phyloP scores from a whole-genome alignment of 2,113 vertebrate species.

The Eclectus roratus region DNA sequence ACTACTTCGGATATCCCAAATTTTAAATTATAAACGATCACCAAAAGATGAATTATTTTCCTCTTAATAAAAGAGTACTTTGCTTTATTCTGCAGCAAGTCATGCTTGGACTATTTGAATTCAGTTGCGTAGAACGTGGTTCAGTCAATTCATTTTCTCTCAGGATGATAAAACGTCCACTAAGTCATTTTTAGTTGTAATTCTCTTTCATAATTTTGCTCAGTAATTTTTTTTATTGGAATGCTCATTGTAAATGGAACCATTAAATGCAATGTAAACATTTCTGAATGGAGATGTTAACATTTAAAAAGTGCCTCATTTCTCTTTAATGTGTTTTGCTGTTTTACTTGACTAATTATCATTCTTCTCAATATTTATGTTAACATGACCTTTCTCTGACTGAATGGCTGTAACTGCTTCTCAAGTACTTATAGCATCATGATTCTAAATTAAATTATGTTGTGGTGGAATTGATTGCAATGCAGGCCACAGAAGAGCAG shows the following conservation, averaged over 20 bases:
- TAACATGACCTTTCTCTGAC: conserved; percentile 75
- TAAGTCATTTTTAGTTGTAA: neutral
- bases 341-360: conserved; percentile 71
- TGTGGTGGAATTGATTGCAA: neutral
- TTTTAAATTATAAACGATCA: neutral
- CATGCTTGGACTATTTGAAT: neutral
- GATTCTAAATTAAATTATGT: conserved; percentile 70
- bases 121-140: neutral
- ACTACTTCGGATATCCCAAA: neutral
- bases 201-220: conserved; percentile 16
- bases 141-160: neutral
- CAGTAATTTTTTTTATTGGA: conserved; percentile 21
- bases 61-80: neutral
- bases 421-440: conserved; percentile 54
- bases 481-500: neutral
- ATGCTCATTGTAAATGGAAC: conserved; percentile 52
- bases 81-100: neutral
- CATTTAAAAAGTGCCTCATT: conserved; percentile 71
- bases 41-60: neutral
- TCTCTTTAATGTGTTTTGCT: conserved; percentile 69
- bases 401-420: conserved; percentile 63
- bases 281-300: conserved; percentile 66
- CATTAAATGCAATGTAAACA: conserved; percentile 61
- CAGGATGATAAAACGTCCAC: neutral
- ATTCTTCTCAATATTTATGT: conserved; percentile 76